A percentile compares a stretch with the other conserved stretches of the same genome.
Conservation (phyloP, 2,888 invertebrate genomes). For the Plemyria rubiginata region DNA sequence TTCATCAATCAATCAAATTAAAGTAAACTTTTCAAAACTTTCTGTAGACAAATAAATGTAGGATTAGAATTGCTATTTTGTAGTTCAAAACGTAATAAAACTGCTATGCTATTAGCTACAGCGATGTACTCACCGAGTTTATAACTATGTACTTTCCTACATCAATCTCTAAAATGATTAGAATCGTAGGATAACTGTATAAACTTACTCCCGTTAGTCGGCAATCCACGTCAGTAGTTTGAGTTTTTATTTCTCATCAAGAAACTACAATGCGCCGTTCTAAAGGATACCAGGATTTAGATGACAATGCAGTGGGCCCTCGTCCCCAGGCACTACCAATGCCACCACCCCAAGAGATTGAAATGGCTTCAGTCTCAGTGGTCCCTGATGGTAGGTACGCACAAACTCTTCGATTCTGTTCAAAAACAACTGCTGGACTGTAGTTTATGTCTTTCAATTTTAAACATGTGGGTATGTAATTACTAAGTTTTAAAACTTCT, state of each 20-base stretch:
- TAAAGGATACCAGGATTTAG: slow-evolving; percentile 87
- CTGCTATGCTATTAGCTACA: neutral
- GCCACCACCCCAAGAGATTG: slow-evolving; percentile 87
- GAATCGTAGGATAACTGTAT: slow-evolving; percentile 1
- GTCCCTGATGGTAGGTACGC: slow-evolving; percentile 92
- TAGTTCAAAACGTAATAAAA: neutral
- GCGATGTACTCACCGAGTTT: neutral
- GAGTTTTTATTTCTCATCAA: slow-evolving; percentile 35
- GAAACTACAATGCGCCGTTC: slow-evolving; percentile 75
- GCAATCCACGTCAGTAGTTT: slow-evolving; percentile 67
- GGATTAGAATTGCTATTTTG: neutral
- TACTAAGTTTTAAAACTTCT: too few species aligned
- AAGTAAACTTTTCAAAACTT: slow-evolving; percentile 21
- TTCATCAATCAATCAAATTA: neutral
- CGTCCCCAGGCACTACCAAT: slow-evolving; percentile 70
- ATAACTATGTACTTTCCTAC: neutral
- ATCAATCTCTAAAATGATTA: slow-evolving; percentile 1
- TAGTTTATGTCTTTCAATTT: too few species aligned
- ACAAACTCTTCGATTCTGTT: neutral
- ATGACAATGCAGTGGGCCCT: slow-evolving; percentile 72
- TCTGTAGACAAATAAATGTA: neutral
- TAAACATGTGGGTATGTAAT: too few species aligned
- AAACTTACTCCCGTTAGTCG: slow-evolving; percentile 62
- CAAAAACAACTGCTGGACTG: too few species aligned
- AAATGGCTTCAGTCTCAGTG: slow-evolving; percentile 92